Percentiles rank a stretch among this genome's conserved stretches.
These are phyloP conservation scores for Littorina saxatilis DNA, from an alignment of 1,140 invertebrate genomes.

Conservation along the genomic window DNA sequence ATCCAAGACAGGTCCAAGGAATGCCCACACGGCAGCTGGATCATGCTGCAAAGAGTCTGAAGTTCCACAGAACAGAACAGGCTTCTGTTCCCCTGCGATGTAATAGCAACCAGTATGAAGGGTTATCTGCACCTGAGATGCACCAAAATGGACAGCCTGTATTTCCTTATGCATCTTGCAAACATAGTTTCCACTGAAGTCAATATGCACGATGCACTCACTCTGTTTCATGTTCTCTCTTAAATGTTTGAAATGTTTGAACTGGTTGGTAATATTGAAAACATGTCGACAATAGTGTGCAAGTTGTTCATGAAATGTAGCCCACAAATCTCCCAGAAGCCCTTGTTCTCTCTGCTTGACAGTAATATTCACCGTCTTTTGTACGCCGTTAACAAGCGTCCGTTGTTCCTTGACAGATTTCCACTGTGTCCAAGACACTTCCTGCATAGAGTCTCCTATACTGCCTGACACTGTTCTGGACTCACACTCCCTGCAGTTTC, in stretches of 20 bases:
- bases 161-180: not conserved
- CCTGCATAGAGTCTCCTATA: not conserved
- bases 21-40: not conserved
- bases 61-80: not conserved
- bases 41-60: not conserved
- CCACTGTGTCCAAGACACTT: not conserved
- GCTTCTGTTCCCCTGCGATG: not conserved
- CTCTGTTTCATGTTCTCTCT: not conserved
- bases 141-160: not conserved
- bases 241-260: not conserved
- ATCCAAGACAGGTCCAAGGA: not conserved
- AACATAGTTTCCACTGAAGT: not conserved
- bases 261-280: not conserved
- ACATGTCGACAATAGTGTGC: not conserved
- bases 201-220: not conserved
- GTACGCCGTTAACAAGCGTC: not conserved
- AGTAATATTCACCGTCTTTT: not conserved
- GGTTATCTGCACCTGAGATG: not conserved
- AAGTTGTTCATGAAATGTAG: not conserved
- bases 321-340: not conserved
- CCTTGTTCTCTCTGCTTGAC: not conserved
- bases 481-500: not conserved
- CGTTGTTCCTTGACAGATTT: not conserved
- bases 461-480: not conserved
- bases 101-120: not conserved